Evolutionary conservation across 2,797 vertebrate genomes (phyloP).

Genomic region (Micrastur ruficollis): DNA sequence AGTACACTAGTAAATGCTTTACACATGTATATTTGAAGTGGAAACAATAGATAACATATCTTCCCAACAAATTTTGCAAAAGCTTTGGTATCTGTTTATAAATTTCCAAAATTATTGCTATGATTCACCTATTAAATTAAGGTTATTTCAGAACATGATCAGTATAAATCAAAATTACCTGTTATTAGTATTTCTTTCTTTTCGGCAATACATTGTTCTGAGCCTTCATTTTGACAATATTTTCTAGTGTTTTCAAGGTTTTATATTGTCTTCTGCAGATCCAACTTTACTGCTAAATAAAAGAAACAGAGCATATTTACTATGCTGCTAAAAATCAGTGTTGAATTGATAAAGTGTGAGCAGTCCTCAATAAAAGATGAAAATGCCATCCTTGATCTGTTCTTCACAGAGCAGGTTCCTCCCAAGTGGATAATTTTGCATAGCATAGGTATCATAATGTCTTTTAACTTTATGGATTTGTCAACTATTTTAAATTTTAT

Average conservation of each 20-base stretch:
- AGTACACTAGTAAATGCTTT: slow-evolving; percentile 51
- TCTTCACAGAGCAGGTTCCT: slow-evolving; percentile 19
- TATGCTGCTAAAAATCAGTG: neutral
- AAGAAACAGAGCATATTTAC: neutral
- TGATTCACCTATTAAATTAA: slow-evolving; percentile 29
- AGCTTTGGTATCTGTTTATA: neutral
- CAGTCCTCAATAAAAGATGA: neutral
- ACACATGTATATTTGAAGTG: slow-evolving; percentile 36
- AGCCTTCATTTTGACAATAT: neutral
- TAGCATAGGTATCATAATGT: neutral
- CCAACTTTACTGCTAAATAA: neutral
- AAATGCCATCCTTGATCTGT: slow-evolving; percentile 15
- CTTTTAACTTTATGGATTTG: slow-evolving; percentile 5
- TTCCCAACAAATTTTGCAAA: slow-evolving; percentile 30
- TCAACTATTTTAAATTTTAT: neutral
- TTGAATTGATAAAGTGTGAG: neutral
- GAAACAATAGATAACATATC: slow-evolving; percentile 34
- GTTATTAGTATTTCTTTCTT: neutral
- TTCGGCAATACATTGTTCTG: neutral
- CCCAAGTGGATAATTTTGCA: slow-evolving; percentile 8
- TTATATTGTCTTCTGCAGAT: neutral
- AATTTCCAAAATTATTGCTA: neutral
- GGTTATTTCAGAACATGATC: neutral
- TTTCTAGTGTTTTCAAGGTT: neutral
- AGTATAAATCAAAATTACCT: neutral